These are phyloP conservation scores for Onychostruthus taczanowskii DNA, from an alignment of 2,113 vertebrate species.

Conservation along the genomic window DNA sequence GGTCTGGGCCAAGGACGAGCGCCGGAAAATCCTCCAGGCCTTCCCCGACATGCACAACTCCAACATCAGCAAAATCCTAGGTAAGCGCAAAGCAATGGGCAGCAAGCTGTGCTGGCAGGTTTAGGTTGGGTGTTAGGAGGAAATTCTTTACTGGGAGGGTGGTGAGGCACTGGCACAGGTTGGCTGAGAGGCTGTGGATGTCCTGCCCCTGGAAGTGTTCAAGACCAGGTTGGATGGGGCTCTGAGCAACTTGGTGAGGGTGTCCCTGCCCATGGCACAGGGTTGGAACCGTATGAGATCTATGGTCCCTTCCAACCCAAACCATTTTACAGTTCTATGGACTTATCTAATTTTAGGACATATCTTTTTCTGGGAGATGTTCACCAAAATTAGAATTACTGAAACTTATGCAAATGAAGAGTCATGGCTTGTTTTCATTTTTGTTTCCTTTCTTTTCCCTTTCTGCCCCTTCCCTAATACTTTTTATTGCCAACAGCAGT, in stretches of 20 bases:
- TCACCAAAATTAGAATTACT: neutral
- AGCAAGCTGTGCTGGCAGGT: no score
- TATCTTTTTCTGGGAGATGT: neutral
- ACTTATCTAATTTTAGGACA: neutral
- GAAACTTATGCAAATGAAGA: neutral
- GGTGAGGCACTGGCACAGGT: no score
- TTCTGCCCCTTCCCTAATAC: neutral
- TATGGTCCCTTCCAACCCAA: neutral
- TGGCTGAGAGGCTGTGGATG: neutral
- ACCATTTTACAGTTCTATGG: neutral
- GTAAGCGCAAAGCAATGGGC: slow-evolving; percentile 71
- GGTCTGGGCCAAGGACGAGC: slow-evolving; percentile 99
- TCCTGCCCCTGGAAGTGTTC: fast-evolving
- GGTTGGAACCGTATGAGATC: neutral
- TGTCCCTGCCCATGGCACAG: neutral
- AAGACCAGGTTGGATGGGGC: neutral
- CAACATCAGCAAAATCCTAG: slow-evolving; percentile 99
- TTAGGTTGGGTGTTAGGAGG: fast-evolving
- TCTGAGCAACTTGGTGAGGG: neutral
- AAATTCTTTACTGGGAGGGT: no score
- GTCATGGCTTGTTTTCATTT: neutral
- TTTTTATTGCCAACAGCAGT: neutral
- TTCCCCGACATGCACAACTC: slow-evolving; percentile 99
- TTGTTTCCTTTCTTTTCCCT: neutral
- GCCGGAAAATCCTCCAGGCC: slow-evolving; percentile 98